These are phyloP conservation scores for Caradrina clavipalpis DNA, from an alignment of 2,888 invertebrate species.

Conservation along the genomic window DNA sequence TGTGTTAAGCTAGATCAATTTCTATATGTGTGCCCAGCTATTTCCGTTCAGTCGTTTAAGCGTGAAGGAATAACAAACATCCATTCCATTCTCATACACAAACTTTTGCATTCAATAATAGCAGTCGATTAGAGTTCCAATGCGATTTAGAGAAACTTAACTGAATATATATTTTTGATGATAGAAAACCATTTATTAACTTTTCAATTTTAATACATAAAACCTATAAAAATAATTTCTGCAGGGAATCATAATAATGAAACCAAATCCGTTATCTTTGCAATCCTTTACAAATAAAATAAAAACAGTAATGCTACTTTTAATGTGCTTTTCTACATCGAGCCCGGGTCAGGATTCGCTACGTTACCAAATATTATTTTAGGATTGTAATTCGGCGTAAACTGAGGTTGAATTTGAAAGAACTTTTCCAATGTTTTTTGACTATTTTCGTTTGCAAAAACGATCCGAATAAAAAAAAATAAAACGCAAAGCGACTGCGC, in stretches of 20 bases:
- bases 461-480: conserved; percentile 30
- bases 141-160: not conserved
- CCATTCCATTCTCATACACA: no score
- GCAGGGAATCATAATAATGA: not conserved
- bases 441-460: conserved; percentile 37
- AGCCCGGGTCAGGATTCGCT: conserved; percentile 9
- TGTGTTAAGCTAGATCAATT: no score
- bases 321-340: conserved; percentile 10
- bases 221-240: not conserved
- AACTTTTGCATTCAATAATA: no score
- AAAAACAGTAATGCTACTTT: conserved; percentile 5
- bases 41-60: no score
- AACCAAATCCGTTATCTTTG: not conserved
- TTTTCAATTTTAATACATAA: not conserved
- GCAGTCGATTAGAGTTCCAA: no score
- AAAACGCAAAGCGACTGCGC: conserved; percentile 46
- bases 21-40: no score
- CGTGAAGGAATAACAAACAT: no score
- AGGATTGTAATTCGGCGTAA: conserved; percentile 35
- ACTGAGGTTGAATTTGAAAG: conserved; percentile 8
- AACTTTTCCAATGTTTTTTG: conserved; percentile 18
- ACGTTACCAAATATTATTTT: conserved; percentile 51
- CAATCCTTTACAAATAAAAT: conserved; percentile 14
- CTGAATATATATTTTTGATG: not conserved
- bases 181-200: not conserved